These are phyloP conservation scores for Cheilosia grossa DNA, from an alignment of 2,888 invertebrate genomes.

Conservation along the genomic window DNA sequence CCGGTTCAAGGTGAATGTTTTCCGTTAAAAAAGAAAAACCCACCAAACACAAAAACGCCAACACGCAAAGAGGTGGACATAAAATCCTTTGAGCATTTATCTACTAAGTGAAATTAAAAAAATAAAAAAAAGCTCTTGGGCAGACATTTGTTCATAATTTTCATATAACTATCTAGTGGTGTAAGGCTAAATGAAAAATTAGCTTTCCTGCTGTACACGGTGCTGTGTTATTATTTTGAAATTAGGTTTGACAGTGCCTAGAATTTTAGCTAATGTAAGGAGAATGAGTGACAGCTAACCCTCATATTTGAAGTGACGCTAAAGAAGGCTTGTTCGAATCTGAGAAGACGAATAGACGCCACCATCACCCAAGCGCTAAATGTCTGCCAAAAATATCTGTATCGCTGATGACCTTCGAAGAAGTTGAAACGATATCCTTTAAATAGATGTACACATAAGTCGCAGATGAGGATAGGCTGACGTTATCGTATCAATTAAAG, in stretches of 20 bases:
- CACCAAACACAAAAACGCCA: background rate
- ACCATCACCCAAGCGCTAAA: no score
- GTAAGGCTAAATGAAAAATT: conserved; percentile 67
- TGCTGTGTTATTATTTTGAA: background rate
- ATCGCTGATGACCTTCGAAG: no score
- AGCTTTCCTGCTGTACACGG: background rate
- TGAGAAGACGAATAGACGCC: no score
- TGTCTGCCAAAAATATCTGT: no score
- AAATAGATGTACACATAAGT: no score
- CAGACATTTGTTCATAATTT: conserved; percentile 38
- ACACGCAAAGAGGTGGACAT: conserved; percentile 58
- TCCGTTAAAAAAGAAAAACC: background rate
- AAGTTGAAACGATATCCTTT: no score
- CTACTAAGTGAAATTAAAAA: conserved; percentile 25
- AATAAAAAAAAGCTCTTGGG: background rate
- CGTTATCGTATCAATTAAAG: no score
- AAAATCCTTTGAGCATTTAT: conserved; percentile 25
- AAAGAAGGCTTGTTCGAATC: no score
- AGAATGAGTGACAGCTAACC: no score
- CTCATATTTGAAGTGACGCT: no score
- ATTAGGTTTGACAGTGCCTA: background rate
- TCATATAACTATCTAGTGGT: conserved; percentile 41
- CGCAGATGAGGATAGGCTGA: no score
- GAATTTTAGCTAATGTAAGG: no score
- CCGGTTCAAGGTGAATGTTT: conserved; percentile 58